Conservation (phyloP, 2,888 invertebrate species). For the Stramonita haemastoma region DNA sequence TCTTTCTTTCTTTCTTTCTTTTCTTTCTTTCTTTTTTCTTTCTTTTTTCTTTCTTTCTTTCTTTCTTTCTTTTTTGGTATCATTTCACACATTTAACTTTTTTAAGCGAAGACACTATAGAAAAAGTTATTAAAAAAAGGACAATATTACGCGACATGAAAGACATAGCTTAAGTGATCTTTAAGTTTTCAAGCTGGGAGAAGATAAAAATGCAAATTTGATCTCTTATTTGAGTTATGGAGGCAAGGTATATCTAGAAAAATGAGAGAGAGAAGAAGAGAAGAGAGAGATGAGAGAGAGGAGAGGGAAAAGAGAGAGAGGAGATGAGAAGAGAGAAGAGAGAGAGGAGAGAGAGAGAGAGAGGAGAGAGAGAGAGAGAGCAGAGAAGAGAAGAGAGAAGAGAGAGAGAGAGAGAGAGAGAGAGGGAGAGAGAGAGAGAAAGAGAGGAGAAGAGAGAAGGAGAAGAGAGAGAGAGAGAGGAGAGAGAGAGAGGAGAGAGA, state of each 20-base stretch:
- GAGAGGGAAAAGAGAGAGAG: not conserved
- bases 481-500: not conserved
- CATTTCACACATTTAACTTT: no score
- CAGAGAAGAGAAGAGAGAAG: not conserved
- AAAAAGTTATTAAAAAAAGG: no score
- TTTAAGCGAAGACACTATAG: no score
- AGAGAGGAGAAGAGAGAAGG: not conserved
- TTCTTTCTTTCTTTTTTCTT: no score
- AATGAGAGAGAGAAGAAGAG: not conserved
- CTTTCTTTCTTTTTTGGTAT: no score
- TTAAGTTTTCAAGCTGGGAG: no score
- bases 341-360: constrained; percentile 17
- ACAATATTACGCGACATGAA: no score
- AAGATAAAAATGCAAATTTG: no score
- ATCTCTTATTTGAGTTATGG: no score
- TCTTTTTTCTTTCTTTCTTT: no score
- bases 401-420: not conserved
- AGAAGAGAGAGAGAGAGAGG: not conserved
- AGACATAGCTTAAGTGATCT: no score
- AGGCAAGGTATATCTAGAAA: not conserved
- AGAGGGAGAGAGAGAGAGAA: not conserved
- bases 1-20: no score
- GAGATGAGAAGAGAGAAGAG: not conserved
- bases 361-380: not conserved
- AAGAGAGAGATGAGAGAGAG: not conserved